A percentile compares a stretch with the other conserved stretches of the same genome.
Evolutionary conservation across 2,888 invertebrate species (phyloP).

Genomic region (Itoplectis maculator): DNA sequence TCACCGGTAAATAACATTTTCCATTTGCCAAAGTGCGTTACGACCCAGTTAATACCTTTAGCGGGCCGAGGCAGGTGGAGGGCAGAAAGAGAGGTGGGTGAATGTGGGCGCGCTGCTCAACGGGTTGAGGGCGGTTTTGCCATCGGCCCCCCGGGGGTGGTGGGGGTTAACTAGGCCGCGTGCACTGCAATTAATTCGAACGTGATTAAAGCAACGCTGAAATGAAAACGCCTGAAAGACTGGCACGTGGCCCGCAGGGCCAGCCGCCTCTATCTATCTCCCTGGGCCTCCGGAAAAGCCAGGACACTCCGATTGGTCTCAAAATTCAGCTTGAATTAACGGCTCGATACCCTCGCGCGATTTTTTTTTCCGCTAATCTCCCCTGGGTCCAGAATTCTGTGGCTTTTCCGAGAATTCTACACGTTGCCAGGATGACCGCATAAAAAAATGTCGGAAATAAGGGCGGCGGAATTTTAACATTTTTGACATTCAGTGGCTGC

Average conservation of each 20-base stretch:
- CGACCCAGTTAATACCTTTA: constrained; percentile 67
- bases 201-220: constrained; percentile 67
- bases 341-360: too few species aligned
- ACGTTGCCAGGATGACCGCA: too few species aligned
- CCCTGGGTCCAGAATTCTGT: too few species aligned
- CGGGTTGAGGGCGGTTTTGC: constrained; percentile 48
- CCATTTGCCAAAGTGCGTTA: constrained; percentile 68
- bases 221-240: constrained; percentile 59
- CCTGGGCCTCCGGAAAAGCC: too few species aligned
- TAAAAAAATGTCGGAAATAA: background rate
- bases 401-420: too few species aligned
- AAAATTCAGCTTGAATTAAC: too few species aligned
- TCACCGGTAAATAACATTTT: constrained; percentile 66
- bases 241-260: constrained; percentile 6
- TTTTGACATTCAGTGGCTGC: background rate
- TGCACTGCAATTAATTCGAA: constrained; percentile 68
- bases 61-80: constrained; percentile 44
- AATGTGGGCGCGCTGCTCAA: constrained; percentile 7
- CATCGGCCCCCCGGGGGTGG: background rate
- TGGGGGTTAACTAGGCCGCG: constrained; percentile 63
- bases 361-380: too few species aligned
- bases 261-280: background rate
- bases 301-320: too few species aligned
- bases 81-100: background rate
- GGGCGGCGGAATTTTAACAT: background rate